Evolutionary conservation across 2,888 invertebrate genomes (phyloP), one percentile per base, ranked within the genome.

Genomic region (Microctonus aethiopoides): DNA sequence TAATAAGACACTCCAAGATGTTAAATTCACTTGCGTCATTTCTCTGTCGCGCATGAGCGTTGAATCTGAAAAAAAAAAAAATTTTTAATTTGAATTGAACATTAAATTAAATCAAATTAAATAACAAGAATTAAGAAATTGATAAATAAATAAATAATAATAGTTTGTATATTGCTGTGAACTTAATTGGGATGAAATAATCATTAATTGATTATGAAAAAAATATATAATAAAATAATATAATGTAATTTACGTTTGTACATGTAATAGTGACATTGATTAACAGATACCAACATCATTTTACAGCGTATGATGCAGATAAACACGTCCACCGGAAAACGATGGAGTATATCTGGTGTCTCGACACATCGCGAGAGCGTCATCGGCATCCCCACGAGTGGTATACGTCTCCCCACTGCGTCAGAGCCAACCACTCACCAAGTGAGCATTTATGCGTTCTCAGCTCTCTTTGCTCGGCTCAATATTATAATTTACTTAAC

Each of bases 371-470:
- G 67, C 63, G 70, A 68, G 39, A 60, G 65, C 71, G 67, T 39
- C 56, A 74, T 73, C 75, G 68, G 67, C 65, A 41, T 72, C 68
- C 71, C 76, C 64, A 72, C 77, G 65, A 73, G 73, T 72, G 73
- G 67, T 57, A 11, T 16, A 69, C 56, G 46, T 16, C 51, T 60
- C 69, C 63, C 73, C 60, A 68, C 74, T 32, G 71, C 73, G 29
- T 36, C 70, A 22, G 79, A 76, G 39, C 75, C 80, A 62, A 76
- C 80, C 56, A 74, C 75, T 73, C 77, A 78, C 60, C 82, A 81
- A 80, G 83, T 83, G 78, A 81, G 82, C 67, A 61, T 26, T 10
- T 20, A 24, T 62, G n/a, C 36, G 41, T 61, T 34, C 16, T 32
- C 11, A 26, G 34, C 61, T 41, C 61, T 57, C 52, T 54, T 54